A percentile compares a stretch with the other conserved stretches of the same genome.
These are phyloP conservation scores for Molorchus minor DNA, from an alignment of 2,888 invertebrate genomes.

Conservation along the genomic window DNA sequence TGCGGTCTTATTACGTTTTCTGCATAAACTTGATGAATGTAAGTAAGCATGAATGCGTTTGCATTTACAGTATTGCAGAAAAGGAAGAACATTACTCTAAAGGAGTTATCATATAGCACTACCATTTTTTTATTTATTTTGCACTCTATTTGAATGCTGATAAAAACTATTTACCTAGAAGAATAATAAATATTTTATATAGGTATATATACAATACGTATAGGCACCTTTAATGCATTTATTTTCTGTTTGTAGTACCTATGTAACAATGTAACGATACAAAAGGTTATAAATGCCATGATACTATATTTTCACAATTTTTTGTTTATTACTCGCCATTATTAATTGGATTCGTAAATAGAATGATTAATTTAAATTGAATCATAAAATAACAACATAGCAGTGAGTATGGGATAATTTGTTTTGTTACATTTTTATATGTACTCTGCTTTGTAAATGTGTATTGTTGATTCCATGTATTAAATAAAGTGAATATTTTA, in stretches of 20 bases:
- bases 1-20: constrained; percentile 43
- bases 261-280: not conserved
- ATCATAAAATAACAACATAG: constrained; percentile 6
- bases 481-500: constrained; percentile 6
- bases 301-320: not conserved
- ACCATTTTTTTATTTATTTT: constrained; percentile 22
- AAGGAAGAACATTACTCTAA: not conserved
- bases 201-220: too few species aligned
- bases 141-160: not conserved
- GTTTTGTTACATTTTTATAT: constrained; percentile 1
- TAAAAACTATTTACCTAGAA: too few species aligned
- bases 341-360: constrained; percentile 23
- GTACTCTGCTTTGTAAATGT: constrained; percentile 4
- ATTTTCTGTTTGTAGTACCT: not conserved
- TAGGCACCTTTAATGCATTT: not conserved
- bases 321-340: constrained; percentile 7
- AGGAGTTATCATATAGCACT: constrained; percentile 20
- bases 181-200: too few species aligned
- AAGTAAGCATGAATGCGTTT: constrained; percentile 37
- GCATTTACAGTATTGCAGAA: not conserved
- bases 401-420: not conserved
- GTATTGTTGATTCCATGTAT: not conserved
- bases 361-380: constrained; percentile 28
- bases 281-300: not conserved
- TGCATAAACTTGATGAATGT: constrained; percentile 53